A percentile compares a stretch with the other conserved stretches of the same genome.
Conservation (phyloP, 2,797 vertebrate species). For the Sternarchorhynchus goeldii region DNA sequence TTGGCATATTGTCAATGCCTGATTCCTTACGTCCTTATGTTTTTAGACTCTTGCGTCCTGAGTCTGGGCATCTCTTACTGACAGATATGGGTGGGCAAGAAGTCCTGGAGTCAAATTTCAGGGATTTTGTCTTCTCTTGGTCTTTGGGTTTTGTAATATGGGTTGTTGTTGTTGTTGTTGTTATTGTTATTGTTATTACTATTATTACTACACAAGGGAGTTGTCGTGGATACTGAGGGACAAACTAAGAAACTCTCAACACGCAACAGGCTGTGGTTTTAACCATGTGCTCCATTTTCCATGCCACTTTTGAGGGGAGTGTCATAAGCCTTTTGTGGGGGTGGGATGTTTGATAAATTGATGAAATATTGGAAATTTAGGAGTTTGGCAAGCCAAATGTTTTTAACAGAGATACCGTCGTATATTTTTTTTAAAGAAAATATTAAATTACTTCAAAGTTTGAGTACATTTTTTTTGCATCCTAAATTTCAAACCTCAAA, state of each 20-base stretch:
- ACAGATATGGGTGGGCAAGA: conserved; percentile 58
- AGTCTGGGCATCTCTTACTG: conserved; percentile 40
- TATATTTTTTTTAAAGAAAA: conserved; percentile 66
- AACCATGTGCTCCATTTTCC: conserved; percentile 58
- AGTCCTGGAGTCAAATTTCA: conserved; percentile 62
- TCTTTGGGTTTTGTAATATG: conserved; percentile 57
- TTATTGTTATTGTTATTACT: conserved; percentile 56
- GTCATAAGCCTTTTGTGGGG: conserved; percentile 63
- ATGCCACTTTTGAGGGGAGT: conserved; percentile 64
- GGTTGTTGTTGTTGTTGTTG: conserved; percentile 55
- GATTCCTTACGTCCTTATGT: conserved; percentile 41
- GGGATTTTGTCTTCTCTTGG: conserved; percentile 54
- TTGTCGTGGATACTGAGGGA: conserved; percentile 63
- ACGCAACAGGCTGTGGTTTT: conserved; percentile 68
- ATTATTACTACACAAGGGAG: conserved; percentile 58
- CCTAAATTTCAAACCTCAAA: conserved; percentile 70
- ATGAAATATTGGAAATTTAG: conserved; percentile 64
- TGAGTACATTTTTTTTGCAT: conserved; percentile 62
- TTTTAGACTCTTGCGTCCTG: conserved; percentile 8
- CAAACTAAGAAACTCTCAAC: conserved; percentile 63
- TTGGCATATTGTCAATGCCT: conserved; percentile 41
- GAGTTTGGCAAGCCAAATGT: conserved; percentile 72
- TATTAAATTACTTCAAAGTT: conserved; percentile 58
- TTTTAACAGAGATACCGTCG: conserved; percentile 69
- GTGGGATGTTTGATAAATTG: conserved; percentile 64